phyloP scores from a whole-genome alignment of 2,888 invertebrate species.

The Pyrrhosoma nymphula region DNA sequence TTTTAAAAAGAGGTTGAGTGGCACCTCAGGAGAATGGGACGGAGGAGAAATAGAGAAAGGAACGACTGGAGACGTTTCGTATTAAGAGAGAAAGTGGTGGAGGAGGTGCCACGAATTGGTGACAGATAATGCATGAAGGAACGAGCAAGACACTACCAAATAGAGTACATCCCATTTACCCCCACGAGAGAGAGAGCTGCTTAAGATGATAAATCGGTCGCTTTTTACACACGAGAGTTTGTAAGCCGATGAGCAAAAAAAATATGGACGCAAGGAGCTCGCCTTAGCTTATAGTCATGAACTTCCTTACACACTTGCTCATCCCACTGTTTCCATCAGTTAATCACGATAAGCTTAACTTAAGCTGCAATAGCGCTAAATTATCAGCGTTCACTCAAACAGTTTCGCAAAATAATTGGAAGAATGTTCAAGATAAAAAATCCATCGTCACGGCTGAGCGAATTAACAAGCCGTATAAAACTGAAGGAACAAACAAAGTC shows the following conservation, averaged over 20 bases:
- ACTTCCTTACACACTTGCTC: neutral
- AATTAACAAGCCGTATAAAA: too few relatives aligned
- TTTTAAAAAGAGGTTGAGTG: neutral
- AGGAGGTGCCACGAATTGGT: neutral
- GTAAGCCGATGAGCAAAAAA: neutral
- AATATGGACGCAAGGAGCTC: neutral
- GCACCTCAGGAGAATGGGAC: neutral
- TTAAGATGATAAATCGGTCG: constrained; percentile 37
- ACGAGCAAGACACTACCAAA: neutral
- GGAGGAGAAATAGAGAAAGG: neutral
- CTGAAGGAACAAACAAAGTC: too few relatives aligned
- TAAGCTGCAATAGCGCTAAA: neutral
- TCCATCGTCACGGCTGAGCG: too few relatives aligned
- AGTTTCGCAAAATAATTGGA: neutral
- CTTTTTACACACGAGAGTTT: neutral
- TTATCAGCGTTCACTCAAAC: neutral
- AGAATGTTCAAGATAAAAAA: neutral
- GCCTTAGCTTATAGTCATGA: neutral
- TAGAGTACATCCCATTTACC: neutral
- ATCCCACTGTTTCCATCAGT: neutral
- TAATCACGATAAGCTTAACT: neutral
- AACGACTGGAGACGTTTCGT: neutral
- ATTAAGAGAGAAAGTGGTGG: neutral
- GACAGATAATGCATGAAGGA: neutral
- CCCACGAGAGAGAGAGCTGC: neutral